Conservation (phyloP, 1,140 invertebrate genomes). For the Coptotermes formosanus region DNA sequence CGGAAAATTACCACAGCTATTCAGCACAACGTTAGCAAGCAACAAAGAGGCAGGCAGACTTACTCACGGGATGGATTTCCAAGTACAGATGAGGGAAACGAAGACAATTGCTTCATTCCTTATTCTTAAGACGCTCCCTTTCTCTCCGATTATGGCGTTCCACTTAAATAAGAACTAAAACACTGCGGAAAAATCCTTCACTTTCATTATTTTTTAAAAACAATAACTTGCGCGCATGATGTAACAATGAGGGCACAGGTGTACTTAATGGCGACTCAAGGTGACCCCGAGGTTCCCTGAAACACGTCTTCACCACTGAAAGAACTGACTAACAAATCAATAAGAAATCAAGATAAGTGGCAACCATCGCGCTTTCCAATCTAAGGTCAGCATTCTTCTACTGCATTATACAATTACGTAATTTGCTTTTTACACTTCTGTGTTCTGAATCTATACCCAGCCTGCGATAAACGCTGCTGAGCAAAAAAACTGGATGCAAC, state of each 20-base stretch:
- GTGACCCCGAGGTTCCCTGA: not conserved
- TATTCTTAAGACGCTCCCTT: not conserved
- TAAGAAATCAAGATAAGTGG: not conserved
- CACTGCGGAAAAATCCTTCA: not conserved
- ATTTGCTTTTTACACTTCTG: too few relatives aligned
- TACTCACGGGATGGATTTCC: too few relatives aligned
- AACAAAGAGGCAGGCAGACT: not conserved
- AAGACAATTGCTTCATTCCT: not conserved
- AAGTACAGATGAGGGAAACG: too few relatives aligned
- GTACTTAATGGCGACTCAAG: not conserved
- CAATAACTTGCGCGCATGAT: not conserved
- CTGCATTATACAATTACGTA: too few relatives aligned
- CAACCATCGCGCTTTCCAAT: not conserved
- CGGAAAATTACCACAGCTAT: not conserved
- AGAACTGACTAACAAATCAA: not conserved
- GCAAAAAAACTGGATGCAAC: too few relatives aligned
- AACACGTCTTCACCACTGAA: slow-evolving; percentile 9
- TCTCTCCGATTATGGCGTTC: not conserved
- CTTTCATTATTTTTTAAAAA: not conserved
- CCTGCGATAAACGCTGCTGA: too few relatives aligned
- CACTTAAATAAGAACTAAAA: not conserved
- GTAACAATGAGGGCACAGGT: slow-evolving; percentile 14
- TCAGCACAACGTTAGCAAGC: not conserved
- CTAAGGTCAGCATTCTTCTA: not conserved
- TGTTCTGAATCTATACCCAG: too few relatives aligned